Evolutionary conservation across 2,113 vertebrate genomes (phyloP).

Genomic region (Danio rerio): GRCz12tu NC_133193.1:40902001-40902500

Average conservation of each 20-base stretch:
- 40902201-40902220: background rate
- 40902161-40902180: background rate
- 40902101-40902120: too few relatives aligned
- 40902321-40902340: conserved; percentile 38
- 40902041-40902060: too few relatives aligned
- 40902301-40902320: conserved; percentile 43
- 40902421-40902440: background rate
- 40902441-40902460: background rate
- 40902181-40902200: background rate
- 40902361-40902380: conserved; percentile 36
- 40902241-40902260: conserved; percentile 34
- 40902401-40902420: conserved; percentile 18
- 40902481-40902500: conserved; percentile 11
- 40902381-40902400: conserved; percentile 41
- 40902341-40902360: conserved; percentile 49
- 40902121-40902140: background rate
- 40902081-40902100: too few relatives aligned
- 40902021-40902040: too few relatives aligned
- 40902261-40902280: conserved; percentile 46
- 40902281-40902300: conserved; percentile 50
- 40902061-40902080: too few relatives aligned
- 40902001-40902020: too few relatives aligned
- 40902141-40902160: background rate
- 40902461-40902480: conserved; percentile 30
- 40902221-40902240: conserved; percentile 22